Evolutionary conservation across 1,140 invertebrate species (phyloP).

Genomic region (Megalonaias nervosa): DNA sequence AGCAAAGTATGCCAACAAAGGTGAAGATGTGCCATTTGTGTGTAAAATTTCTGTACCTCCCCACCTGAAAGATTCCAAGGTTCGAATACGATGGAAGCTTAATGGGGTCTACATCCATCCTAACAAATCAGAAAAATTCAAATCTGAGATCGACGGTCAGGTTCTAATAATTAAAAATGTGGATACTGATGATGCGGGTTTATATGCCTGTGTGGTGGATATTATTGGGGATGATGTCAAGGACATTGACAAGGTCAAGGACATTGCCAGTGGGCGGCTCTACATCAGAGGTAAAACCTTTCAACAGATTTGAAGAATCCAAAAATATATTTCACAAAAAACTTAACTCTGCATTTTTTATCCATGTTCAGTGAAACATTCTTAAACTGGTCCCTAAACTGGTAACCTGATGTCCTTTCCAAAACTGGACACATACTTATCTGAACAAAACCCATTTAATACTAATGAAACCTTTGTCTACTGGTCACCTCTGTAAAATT

Average conservation of each 20-base stretch:
- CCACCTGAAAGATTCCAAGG: constrained; percentile 3
- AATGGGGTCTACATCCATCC: constrained; percentile 29
- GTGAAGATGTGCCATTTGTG: constrained; percentile 15
- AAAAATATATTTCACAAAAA: neutral
- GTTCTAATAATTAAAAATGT: constrained; percentile 91
- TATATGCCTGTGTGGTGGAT: constrained; percentile 93
- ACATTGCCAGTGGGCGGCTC: constrained; percentile 86
- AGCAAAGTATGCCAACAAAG: constrained; percentile 22
- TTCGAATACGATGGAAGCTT: constrained; percentile 27
- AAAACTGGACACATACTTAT: neutral
- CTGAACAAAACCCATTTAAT: neutral
- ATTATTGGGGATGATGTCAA: constrained; percentile 88
- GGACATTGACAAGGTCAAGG: constrained; percentile 87
- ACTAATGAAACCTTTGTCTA: neutral
- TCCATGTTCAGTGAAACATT: neutral
- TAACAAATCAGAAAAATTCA: constrained; percentile 25
- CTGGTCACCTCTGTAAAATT: no score
- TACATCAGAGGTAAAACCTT: constrained; percentile 84
- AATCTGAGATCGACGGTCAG: constrained; percentile 11
- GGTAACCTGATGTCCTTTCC: neutral
- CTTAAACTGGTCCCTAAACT: neutral
- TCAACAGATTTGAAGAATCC: constrained; percentile 1
- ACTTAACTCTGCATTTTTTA: neutral
- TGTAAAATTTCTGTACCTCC: constrained; percentile 17
- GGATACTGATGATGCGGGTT: constrained; percentile 93